phyloP scores from a whole-genome alignment of 1,140 invertebrate species.

The Andrena cerasifolii region DNA sequence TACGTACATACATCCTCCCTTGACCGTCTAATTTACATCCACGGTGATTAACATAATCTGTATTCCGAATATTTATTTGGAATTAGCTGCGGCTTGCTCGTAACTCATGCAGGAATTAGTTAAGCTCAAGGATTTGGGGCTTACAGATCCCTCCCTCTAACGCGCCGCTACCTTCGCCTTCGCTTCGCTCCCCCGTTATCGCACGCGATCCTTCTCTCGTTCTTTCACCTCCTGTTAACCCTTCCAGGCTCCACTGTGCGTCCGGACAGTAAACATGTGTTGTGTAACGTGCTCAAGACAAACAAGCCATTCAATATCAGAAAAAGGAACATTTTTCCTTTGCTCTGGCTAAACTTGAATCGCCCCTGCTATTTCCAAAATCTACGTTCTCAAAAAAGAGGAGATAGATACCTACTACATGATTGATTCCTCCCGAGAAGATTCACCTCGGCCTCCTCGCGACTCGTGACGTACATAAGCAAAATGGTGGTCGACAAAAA shows the following conservation, averaged over 20 bases:
- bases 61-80: slow-evolving; percentile 83
- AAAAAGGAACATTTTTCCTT: too few species aligned
- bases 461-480: too few species aligned
- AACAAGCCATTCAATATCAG: too few species aligned
- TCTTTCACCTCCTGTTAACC: slow-evolving; percentile 48
- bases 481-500: neutral
- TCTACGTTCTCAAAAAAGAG: too few species aligned
- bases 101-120: slow-evolving; percentile 82
- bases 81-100: slow-evolving; percentile 79
- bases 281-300: too few species aligned
- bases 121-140: slow-evolving; percentile 81
- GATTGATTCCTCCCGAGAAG: too few species aligned
- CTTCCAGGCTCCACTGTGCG: neutral
- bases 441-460: too few species aligned
- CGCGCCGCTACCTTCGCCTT: slow-evolving; percentile 51
- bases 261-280: too few species aligned
- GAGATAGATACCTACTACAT: too few species aligned
- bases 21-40: slow-evolving; percentile 78
- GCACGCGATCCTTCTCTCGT: slow-evolving; percentile 59
- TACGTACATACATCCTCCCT: slow-evolving; percentile 39
- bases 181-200: slow-evolving; percentile 69
- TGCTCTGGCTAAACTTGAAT: too few species aligned
- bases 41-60: slow-evolving; percentile 82
- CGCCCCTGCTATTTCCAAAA: too few species aligned
- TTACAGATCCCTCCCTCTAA: slow-evolving; percentile 74